Evolutionary conservation across 2,113 vertebrate species (phyloP).

Genomic region (Theristicus caerulescens): DNA sequence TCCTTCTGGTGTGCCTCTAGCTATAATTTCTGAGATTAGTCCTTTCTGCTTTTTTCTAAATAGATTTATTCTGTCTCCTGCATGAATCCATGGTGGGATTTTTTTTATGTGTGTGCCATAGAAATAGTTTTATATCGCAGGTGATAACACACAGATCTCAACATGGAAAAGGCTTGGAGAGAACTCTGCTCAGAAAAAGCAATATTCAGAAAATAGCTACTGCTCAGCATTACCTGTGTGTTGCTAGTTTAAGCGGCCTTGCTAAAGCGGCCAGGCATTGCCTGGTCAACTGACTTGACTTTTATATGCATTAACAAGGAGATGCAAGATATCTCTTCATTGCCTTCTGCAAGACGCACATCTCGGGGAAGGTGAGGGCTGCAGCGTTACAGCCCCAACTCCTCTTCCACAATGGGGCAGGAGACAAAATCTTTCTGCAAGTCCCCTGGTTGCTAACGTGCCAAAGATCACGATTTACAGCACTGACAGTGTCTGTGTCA

Average conservation of each 20-base stretch:
- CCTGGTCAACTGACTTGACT: not conserved
- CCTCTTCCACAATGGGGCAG: not conserved
- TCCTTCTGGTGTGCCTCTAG: not conserved
- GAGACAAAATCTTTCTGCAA: not conserved
- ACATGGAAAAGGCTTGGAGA: not conserved
- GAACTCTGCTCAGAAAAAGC: not conserved
- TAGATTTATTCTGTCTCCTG: not conserved
- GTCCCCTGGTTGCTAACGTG: not conserved
- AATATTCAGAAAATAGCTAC: not conserved
- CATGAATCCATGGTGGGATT: not conserved
- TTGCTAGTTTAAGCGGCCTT: not conserved
- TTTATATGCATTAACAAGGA: not conserved
- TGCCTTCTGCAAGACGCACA: not conserved
- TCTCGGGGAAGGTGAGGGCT: not conserved
- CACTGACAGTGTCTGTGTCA: not conserved
- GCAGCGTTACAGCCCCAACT: not conserved
- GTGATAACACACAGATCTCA: not conserved
- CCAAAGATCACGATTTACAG: not conserved
- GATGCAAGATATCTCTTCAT: not conserved
- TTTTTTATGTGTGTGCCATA: not conserved
- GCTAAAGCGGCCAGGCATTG: not conserved
- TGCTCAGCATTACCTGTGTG: not conserved
- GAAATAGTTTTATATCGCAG: not conserved
- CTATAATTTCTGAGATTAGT: not conserved
- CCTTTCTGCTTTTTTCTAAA: not conserved